Evolutionary conservation across 2,888 invertebrate genomes (phyloP).

Genomic region (Lasius fuliginosus): DNA sequence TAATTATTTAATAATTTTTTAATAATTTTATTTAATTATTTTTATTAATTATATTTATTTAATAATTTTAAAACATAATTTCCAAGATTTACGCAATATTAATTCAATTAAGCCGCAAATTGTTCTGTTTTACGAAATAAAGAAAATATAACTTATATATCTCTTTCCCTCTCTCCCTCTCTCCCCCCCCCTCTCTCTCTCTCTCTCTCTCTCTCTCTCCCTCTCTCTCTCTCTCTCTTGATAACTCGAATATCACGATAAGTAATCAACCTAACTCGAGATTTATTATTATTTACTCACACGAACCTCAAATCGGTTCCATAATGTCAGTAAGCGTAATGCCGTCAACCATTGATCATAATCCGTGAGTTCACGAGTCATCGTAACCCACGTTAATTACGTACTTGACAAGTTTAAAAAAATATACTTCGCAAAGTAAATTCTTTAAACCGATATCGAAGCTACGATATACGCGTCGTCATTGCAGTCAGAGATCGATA

Average conservation of each 20-base stretch:
- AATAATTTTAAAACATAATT: not conserved
- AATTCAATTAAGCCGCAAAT: not conserved
- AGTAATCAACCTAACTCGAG: not conserved
- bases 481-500: slow-evolving; percentile 15
- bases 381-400: not conserved
- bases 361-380: not conserved
- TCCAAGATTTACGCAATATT: no score
- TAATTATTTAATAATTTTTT: no score
- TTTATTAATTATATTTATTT: not conserved
- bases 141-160: not conserved
- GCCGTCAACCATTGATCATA: not conserved
- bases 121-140: not conserved
- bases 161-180: no score
- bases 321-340: not conserved
- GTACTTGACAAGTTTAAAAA: not conserved
- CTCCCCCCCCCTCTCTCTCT: no score
- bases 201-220: no score
- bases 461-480: not conserved
- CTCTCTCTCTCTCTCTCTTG: not conserved
- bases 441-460: not conserved
- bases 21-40: no score
- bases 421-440: not conserved
- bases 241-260: not conserved
- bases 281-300: slow-evolving; percentile 8
- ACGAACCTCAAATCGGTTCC: not conserved